Conservation (phyloP, 2,113 vertebrate species). For the Psettodes erumei region DNA sequence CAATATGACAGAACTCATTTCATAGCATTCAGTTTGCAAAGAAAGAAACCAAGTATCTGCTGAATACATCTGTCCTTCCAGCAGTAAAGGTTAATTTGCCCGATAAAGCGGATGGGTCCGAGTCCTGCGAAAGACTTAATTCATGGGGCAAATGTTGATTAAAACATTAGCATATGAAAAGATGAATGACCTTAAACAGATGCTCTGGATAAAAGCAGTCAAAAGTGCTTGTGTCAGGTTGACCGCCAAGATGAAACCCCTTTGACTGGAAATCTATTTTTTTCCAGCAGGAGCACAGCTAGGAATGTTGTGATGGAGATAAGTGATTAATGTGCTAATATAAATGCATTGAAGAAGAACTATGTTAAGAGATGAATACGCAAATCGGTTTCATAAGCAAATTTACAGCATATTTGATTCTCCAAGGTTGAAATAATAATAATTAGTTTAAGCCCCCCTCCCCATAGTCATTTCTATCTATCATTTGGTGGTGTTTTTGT, state of each 20-base stretch:
- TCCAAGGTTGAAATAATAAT: slow-evolving; percentile 25
- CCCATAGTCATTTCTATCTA: slow-evolving; percentile 15
- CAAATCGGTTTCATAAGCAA: slow-evolving; percentile 3
- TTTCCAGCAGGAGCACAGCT: slow-evolving; percentile 29
- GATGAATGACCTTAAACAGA: slow-evolving; percentile 74
- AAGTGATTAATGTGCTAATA: slow-evolving; percentile 51
- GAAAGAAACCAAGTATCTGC: neutral
- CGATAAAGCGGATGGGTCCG: slow-evolving; percentile 64
- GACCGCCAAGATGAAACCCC: slow-evolving; percentile 45
- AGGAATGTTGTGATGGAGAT: slow-evolving; percentile 28
- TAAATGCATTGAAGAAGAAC: slow-evolving; percentile 2
- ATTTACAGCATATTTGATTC: slow-evolving; percentile 24
- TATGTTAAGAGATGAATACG: slow-evolving; percentile 16
- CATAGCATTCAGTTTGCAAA: neutral
- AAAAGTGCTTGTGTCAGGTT: slow-evolving; percentile 68
- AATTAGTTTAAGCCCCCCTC: slow-evolving; percentile 1
- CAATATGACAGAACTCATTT: neutral
- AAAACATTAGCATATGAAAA: slow-evolving; percentile 80
- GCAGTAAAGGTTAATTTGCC: slow-evolving; percentile 73
- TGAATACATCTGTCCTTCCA: slow-evolving; percentile 48
- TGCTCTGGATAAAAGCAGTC: slow-evolving; percentile 73
- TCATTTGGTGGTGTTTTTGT: slow-evolving; percentile 36
- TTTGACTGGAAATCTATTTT: slow-evolving; percentile 36
- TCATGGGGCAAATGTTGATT: slow-evolving; percentile 74
- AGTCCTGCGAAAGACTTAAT: slow-evolving; percentile 49